phyloP scores from a whole-genome alignment of 2,888 invertebrate species.

The Heliconius cydno region DNA sequence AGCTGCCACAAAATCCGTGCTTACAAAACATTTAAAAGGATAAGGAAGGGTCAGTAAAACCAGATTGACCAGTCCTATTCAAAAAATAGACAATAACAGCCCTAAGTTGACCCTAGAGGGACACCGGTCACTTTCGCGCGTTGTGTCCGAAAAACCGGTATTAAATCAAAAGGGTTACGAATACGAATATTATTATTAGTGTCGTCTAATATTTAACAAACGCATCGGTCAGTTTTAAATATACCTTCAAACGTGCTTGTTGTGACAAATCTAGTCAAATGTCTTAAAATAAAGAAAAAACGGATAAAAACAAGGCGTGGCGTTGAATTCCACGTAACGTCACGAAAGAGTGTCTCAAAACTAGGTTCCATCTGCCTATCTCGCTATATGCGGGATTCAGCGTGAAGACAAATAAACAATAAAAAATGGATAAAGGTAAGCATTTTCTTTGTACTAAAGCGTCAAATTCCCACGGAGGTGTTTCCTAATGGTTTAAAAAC shows the following conservation, averaged over 20 bases:
- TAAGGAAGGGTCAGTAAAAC: slow-evolving; percentile 80
- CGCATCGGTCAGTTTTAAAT: slow-evolving; percentile 69
- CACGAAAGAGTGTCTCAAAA: not conserved
- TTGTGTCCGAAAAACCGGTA: slow-evolving; percentile 70
- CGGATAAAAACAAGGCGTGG: slow-evolving; percentile 19
- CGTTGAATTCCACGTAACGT: too few relatives aligned
- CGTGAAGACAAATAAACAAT: not conserved
- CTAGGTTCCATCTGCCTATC: not conserved
- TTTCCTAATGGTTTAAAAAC: slow-evolving; percentile 57
- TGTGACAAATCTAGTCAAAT: slow-evolving; percentile 52
- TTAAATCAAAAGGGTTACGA: slow-evolving; percentile 64
- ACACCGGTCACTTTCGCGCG: slow-evolving; percentile 74
- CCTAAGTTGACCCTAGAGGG: slow-evolving; percentile 75
- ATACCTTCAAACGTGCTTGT: slow-evolving; percentile 60
- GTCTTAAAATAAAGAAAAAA: slow-evolving; percentile 45
- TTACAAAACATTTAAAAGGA: slow-evolving; percentile 67
- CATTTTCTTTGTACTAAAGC: slow-evolving; percentile 40
- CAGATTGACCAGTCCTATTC: slow-evolving; percentile 80
- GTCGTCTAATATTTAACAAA: slow-evolving; percentile 54
- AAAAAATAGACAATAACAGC: slow-evolving; percentile 72
- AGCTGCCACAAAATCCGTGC: slow-evolving; percentile 69
- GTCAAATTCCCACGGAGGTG: slow-evolving; percentile 62
- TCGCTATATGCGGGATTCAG: not conserved
- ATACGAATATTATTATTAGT: slow-evolving; percentile 64
- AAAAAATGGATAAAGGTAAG: slow-evolving; percentile 35